phyloP scores from a whole-genome alignment of 2,113 vertebrate species.

The Erythrolamprus reginae region DNA sequence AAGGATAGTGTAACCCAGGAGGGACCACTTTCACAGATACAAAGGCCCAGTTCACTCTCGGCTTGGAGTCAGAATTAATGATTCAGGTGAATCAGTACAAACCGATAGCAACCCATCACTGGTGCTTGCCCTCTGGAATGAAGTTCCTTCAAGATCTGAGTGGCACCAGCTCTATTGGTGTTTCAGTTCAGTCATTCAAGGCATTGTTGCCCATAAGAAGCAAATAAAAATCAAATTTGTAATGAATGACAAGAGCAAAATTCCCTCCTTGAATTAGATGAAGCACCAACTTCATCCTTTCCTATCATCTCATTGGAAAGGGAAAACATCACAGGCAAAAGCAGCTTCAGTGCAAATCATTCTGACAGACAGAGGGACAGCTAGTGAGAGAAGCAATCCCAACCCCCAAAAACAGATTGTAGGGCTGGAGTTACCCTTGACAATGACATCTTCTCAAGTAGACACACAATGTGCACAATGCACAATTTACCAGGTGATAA shows the following conservation, averaged over 20 bases:
- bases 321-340: background rate
- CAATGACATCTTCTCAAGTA: background rate
- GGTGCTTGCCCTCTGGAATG: background rate
- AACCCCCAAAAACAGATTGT: background rate
- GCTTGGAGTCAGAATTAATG: too few species aligned
- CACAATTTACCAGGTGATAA: background rate
- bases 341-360: background rate
- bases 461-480: background rate
- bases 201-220: background rate
- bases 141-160: background rate
- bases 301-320: background rate
- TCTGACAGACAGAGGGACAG: background rate
- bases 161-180: background rate
- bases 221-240: background rate
- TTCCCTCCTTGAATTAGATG: background rate
- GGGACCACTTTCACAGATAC: too few species aligned
- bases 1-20: too few species aligned
- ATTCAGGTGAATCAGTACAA: too few species aligned
- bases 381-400: background rate
- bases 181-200: background rate
- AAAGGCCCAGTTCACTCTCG: too few species aligned
- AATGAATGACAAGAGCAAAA: background rate
- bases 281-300: background rate
- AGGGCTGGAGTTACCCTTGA: background rate
- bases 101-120: too few species aligned